A percentile compares a stretch with the other conserved stretches of the same genome.
Evolutionary conservation across 2,797 vertebrate species (phyloP).

Genomic region (Orestias chungarensis): DNA sequence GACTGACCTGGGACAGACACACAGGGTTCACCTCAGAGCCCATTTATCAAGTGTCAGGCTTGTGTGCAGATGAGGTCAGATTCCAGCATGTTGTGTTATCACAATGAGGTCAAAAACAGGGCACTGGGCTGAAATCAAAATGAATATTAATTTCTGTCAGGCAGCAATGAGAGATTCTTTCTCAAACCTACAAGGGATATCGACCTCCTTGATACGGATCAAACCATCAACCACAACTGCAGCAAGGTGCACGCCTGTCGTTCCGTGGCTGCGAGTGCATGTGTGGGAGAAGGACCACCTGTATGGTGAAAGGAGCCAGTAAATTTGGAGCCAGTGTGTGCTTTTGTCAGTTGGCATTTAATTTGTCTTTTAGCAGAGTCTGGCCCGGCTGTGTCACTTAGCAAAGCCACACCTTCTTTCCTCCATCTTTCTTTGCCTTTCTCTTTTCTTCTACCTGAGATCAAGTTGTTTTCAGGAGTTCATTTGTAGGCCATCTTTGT

Average conservation of each 20-base stretch:
- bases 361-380: constrained; percentile 78
- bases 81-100: constrained; percentile 65
- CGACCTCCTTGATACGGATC: constrained; percentile 70
- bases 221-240: constrained; percentile 63
- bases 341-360: constrained; percentile 77
- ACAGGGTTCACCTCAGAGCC: constrained; percentile 71
- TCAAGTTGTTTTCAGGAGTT: constrained; percentile 70
- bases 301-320: constrained; percentile 68
- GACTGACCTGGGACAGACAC: constrained; percentile 75
- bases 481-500: constrained; percentile 73
- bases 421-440: constrained; percentile 64
- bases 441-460: constrained; percentile 68
- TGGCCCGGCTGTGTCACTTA: constrained; percentile 70
- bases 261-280: constrained; percentile 17
- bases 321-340: constrained; percentile 65
- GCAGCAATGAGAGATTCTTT: constrained; percentile 67
- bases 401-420: constrained; percentile 68
- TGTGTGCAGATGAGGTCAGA: constrained; percentile 72
- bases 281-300: constrained; percentile 77
- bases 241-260: constrained; percentile 9
- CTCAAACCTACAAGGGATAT: constrained; percentile 70
- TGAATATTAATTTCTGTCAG: constrained; percentile 48
- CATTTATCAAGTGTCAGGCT: constrained; percentile 76
- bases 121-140: constrained; percentile 47
- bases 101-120: constrained; percentile 66